These are phyloP conservation scores for Xestoiulus laeticollis DNA, from an alignment of 2,888 invertebrate genomes.

Conservation along the genomic window DNA sequence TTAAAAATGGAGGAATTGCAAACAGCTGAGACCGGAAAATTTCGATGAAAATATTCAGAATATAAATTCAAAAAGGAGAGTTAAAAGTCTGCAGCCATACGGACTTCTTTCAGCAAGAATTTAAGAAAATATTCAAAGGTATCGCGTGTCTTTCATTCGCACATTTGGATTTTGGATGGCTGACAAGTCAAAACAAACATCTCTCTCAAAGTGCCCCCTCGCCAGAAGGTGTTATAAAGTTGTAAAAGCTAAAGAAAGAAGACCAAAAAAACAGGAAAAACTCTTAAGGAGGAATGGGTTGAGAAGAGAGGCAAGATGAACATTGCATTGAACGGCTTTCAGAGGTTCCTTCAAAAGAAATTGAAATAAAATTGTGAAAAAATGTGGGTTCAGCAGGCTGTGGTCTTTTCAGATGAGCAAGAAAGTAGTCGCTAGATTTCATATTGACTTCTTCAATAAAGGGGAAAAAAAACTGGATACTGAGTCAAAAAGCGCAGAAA, in stretches of 20 bases:
- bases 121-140: not conserved
- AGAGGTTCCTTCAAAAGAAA: not conserved
- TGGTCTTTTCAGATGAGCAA: not conserved
- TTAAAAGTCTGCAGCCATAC: not conserved
- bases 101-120: not conserved
- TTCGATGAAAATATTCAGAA: too few species aligned
- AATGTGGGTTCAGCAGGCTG: not conserved
- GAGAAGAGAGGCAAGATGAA: not conserved
- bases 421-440: not conserved
- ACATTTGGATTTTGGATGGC: conserved; percentile 6
- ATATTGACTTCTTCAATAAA: not conserved
- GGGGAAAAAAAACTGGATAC: not conserved
- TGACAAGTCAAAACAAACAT: conserved; percentile 27
- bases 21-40: too few species aligned
- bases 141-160: not conserved
- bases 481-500: not conserved
- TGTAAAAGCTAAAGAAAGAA: not conserved
- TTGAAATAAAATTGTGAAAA: conserved; percentile 4
- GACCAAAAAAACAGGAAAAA: not conserved
- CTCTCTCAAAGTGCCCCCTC: not conserved
- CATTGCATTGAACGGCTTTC: not conserved
- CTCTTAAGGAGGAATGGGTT: not conserved
- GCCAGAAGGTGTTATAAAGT: conserved; percentile 23
- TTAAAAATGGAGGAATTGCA: too few species aligned
- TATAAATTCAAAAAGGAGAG: too few species aligned